These are phyloP conservation scores for Poeciliopsis prolifica DNA, from an alignment of 2,113 vertebrate genomes.

Conservation along the genomic window DNA sequence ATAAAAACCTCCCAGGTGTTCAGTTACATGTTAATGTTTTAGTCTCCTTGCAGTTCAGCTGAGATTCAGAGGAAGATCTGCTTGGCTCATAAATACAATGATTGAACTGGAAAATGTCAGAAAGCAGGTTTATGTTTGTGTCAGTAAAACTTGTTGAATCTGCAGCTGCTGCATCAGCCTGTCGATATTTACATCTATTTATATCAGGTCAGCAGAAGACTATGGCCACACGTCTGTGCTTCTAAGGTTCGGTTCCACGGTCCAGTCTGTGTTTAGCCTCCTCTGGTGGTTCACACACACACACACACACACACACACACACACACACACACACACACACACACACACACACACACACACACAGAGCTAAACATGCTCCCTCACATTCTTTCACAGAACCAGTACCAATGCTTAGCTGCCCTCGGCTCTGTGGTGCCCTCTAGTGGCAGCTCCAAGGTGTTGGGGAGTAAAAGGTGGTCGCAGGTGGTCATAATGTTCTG, in stretches of 20 bases:
- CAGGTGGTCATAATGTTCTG: conserved; percentile 9
- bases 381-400: background rate
- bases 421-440: background rate
- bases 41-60: background rate
- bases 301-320: no score
- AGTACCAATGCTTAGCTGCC: background rate
- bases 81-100: background rate
- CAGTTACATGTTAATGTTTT: background rate
- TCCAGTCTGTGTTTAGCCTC: background rate
- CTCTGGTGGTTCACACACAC: background rate
- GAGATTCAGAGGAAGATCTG: background rate
- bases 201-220: background rate
- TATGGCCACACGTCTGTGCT: background rate
- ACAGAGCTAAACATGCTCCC: background rate
- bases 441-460: background rate
- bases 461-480: background rate
- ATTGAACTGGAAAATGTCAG: background rate
- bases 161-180: background rate
- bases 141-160: background rate
- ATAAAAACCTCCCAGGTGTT: background rate
- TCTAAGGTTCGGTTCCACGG: background rate
- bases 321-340: background rate
- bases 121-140: background rate
- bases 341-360: background rate
- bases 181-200: background rate